These are phyloP conservation scores for Gymnoscelis rufifasciata DNA, from an alignment of 2,888 invertebrate genomes.

Conservation along the genomic window DNA sequence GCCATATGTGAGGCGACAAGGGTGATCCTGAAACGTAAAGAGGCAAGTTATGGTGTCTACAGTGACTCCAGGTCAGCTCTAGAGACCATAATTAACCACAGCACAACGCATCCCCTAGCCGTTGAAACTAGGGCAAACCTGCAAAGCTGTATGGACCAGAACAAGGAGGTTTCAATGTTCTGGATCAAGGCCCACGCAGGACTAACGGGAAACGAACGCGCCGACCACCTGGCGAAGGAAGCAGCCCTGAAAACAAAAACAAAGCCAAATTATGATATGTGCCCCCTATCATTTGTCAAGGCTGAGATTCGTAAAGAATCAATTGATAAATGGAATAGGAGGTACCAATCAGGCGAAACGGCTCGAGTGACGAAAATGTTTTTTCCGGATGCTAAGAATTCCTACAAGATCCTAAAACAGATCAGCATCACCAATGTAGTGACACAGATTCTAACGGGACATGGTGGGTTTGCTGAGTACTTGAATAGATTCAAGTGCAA, in stretches of 20 bases:
- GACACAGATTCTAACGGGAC: background rate
- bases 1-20: background rate
- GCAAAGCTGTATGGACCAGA: background rate
- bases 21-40: background rate
- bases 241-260: constrained; percentile 7
- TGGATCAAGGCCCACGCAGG: constrained; percentile 17
- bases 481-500: constrained; percentile 5
- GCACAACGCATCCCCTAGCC: constrained; percentile 5
- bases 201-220: constrained; percentile 9
- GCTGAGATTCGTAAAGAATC: background rate
- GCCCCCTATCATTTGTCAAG: constrained; percentile 11
- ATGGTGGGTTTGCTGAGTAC: constrained; percentile 2
- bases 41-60: background rate
- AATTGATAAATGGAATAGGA: constrained; percentile 4
- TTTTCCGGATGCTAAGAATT: constrained; percentile 8
- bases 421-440: background rate
- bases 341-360: background rate
- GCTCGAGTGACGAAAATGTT: background rate
- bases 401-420: background rate
- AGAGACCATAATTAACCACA: background rate
- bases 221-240: constrained; percentile 10
- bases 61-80: constrained; percentile 10
- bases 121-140: background rate
- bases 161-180: background rate
- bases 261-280: background rate